Evolutionary conservation across 2,113 vertebrate genomes (phyloP).

Genomic region (Oryctolagus cuniculus): DNA sequence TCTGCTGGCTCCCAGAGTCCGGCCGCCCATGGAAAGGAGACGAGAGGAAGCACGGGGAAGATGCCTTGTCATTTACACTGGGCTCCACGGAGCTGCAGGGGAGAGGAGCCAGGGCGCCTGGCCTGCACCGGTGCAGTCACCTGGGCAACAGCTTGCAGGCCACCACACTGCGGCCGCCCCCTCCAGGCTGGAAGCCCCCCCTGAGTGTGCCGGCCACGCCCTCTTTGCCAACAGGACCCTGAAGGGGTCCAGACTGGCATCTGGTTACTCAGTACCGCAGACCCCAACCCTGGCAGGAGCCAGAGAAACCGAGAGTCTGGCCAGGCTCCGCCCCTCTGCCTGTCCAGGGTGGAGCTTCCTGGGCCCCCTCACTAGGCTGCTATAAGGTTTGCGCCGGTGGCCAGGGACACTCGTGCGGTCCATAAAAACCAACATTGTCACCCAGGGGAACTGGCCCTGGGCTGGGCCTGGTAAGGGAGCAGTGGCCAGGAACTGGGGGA

Average conservation of each 20-base stretch:
- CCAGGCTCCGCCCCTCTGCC: background rate
- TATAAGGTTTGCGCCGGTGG: background rate
- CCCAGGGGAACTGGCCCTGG: background rate
- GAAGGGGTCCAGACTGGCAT: no score
- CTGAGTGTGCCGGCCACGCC: background rate
- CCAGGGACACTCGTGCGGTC: background rate
- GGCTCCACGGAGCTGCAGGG: background rate
- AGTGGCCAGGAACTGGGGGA: background rate
- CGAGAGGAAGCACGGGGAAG: background rate
- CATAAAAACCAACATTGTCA: background rate
- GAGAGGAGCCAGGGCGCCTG: constrained; percentile 4
- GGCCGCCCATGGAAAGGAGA: background rate
- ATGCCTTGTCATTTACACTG: background rate
- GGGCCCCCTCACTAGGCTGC: background rate
- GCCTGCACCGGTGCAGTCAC: background rate
- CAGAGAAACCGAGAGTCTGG: background rate
- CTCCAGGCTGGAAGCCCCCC: background rate
- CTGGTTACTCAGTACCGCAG: background rate
- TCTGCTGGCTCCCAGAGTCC: background rate
- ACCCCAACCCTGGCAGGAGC: background rate
- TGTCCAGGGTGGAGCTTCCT: background rate
- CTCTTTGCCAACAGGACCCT: background rate
- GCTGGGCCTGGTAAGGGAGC: background rate
- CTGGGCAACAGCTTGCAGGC: background rate
- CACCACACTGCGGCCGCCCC: fast-evolving